Evolutionary conservation across 2,113 vertebrate species (phyloP).

Genomic region (Orthochromis malagaraziensis): DNA sequence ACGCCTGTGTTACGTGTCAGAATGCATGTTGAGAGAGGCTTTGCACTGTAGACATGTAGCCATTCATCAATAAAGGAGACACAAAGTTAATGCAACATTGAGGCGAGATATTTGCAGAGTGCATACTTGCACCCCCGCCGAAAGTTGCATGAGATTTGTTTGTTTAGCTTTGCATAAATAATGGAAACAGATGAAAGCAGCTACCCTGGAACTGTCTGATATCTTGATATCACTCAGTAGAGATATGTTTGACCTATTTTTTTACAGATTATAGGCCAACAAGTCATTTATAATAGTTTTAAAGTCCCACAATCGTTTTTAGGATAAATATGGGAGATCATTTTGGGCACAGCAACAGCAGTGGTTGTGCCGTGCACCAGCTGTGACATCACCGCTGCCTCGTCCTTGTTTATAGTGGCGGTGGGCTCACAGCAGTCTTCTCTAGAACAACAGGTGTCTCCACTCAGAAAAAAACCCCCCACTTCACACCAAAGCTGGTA

Average conservation of each 20-base stretch:
- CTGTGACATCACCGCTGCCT: not conserved
- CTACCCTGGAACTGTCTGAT: not conserved
- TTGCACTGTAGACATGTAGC: not conserved
- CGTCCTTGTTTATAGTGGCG: not conserved
- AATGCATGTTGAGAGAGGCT: not conserved
- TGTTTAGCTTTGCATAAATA: not conserved
- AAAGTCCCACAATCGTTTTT: not conserved
- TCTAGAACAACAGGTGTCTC: not conserved
- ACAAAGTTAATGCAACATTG: not conserved
- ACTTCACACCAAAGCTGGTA: not conserved
- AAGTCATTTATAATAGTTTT: not conserved
- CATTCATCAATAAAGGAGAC: not conserved
- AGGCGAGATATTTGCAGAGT: not conserved
- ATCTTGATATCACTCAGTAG: not conserved
- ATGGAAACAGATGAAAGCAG: not conserved
- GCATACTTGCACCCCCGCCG: not conserved
- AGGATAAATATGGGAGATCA: not conserved
- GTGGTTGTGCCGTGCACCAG: rapidly evolving
- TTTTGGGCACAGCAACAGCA: not conserved
- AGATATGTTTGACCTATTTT: not conserved
- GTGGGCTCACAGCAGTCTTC: not conserved
- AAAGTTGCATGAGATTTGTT: not conserved
- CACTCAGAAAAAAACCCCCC: rapidly evolving
- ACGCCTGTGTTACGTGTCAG: not conserved
- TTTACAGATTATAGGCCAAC: not conserved